Percentiles rank a stretch among this genome's conserved stretches.
These are phyloP conservation scores for Ctena decussata DNA, from an alignment of 2,888 invertebrate species.

Conservation along the genomic window DNA sequence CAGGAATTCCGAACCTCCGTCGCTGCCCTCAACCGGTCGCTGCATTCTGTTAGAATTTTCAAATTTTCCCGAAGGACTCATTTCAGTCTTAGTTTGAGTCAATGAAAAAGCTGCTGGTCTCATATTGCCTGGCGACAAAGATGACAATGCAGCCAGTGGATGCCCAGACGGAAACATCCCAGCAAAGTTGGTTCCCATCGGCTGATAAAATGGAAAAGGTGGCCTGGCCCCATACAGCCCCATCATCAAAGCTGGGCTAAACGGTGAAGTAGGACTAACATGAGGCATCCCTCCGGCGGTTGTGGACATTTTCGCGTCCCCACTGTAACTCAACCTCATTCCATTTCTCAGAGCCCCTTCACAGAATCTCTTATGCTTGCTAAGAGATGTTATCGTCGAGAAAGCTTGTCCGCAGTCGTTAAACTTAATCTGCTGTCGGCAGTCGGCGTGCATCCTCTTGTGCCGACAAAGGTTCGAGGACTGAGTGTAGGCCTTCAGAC, in stretches of 20 bases:
- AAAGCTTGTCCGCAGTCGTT: slow-evolving; percentile 97
- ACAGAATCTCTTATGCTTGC: slow-evolving; percentile 98
- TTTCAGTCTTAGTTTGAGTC: slow-evolving; percentile 56
- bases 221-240: slow-evolving; percentile 77
- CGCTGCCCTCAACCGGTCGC: slow-evolving; percentile 57
- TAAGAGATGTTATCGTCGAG: slow-evolving; percentile 95
- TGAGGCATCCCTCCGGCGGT: slow-evolving; percentile 46
- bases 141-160: slow-evolving; percentile 63
- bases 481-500: slow-evolving; percentile 99
- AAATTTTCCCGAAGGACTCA: slow-evolving; percentile 42
- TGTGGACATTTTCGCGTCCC: slow-evolving; percentile 58
- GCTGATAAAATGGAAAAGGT: slow-evolving; percentile 80
- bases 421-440: slow-evolving; percentile 97
- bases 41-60: slow-evolving; percentile 15
- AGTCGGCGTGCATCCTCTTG: slow-evolving; percentile 99
- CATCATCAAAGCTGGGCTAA: slow-evolving; percentile 75
- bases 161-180: slow-evolving; percentile 67
- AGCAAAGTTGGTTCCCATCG: slow-evolving; percentile 69
- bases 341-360: slow-evolving; percentile 90
- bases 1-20: slow-evolving; percentile 66
- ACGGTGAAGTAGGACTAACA: slow-evolving; percentile 58
- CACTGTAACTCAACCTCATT: slow-evolving; percentile 72
- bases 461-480: slow-evolving; percentile 99
- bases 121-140: slow-evolving; percentile 48
- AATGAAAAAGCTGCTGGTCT: slow-evolving; percentile 55